These are phyloP conservation scores for Clepsis dumicolana DNA, from an alignment of 2,888 invertebrate genomes.

Conservation along the genomic window DNA sequence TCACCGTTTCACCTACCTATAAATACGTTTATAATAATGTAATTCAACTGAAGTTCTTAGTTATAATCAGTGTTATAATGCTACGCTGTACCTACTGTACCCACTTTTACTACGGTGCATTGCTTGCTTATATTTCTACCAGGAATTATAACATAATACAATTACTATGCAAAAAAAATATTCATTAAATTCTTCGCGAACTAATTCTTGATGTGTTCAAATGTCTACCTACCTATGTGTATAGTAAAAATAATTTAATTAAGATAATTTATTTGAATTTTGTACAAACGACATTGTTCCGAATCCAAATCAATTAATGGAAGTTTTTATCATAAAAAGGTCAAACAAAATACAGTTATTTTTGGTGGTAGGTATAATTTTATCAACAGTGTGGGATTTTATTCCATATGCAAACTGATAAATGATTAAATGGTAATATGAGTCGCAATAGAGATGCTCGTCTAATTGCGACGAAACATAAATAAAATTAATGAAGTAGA, in stretches of 20 bases:
- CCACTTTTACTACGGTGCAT: no score
- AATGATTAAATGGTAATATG: conserved; percentile 1
- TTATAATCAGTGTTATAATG: no score
- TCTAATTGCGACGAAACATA: conserved; percentile 17
- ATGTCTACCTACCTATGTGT: no score
- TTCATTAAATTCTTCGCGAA: no score
- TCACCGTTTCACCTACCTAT: no score
- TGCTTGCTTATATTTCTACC: no score
- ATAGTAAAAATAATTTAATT: background rate
- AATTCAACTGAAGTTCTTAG: no score
- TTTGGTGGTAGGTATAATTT: background rate
- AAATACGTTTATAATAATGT: no score
- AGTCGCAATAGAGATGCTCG: conserved; percentile 11
- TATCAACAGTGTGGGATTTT: background rate
- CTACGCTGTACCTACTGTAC: no score
- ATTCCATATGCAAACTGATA: conserved; percentile 8
- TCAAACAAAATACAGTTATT: background rate
- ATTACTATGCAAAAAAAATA: no score
- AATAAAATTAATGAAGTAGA: conserved; percentile 31
- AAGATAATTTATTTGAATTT: background rate
- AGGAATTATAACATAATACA: no score
- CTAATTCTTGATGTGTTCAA: background rate
- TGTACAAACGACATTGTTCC: background rate
- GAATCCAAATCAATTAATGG: background rate
- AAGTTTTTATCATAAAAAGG: background rate